Evolutionary conservation across 2,113 vertebrate species (phyloP), one percentile per base, ranked within the genome.

Genomic region (Epinephelus fuscoguttatus): DNA sequence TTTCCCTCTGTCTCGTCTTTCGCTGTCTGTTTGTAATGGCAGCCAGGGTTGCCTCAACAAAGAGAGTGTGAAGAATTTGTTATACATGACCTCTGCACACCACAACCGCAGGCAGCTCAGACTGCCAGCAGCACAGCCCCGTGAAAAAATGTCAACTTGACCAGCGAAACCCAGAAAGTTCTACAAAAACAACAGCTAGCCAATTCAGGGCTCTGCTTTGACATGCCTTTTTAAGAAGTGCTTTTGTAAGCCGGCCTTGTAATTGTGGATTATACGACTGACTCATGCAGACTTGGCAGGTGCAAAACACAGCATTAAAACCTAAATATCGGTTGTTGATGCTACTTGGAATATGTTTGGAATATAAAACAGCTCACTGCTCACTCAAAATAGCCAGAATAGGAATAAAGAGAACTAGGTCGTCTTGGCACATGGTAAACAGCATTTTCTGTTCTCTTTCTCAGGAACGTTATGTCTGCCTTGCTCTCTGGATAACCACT

Each of bases 11-110:
- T 91, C 90, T 91, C 84, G 73, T 93, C 85, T 88, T 86, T 91
- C 89, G 78, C 78, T 14, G 75, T 86, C 86, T 93, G 90, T 93
- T 90, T 93, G 92, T 93, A 81, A 92, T 93, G 89, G 89, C 85
- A 87, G 85, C 79, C 87, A 67, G 85, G 82, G 88, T 89, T 91
- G 86, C 90, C 91, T 92, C 91, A 83, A 92, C 91, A 93, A 89
- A 92, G 92, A 92, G 88, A 93, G 93, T 94, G 95, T 92, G 91
- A 95, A 94, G 94, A 94, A 94, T 94, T 93, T 94, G 93, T 95
- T 94, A 89, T 93, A 92, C 91, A 87, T 91, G 93, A 95, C 93
- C 95, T 94, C 90, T 93, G 87, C 71, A 75, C 88, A 84, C 89
- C 81, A 67, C 81, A 84, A 91, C 92, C 92, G 55, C 93, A 92